Conservation (phyloP, 30 jellyfish, hydroid and myxozoan genomes). For the Chironex yamaguchii region DNA sequence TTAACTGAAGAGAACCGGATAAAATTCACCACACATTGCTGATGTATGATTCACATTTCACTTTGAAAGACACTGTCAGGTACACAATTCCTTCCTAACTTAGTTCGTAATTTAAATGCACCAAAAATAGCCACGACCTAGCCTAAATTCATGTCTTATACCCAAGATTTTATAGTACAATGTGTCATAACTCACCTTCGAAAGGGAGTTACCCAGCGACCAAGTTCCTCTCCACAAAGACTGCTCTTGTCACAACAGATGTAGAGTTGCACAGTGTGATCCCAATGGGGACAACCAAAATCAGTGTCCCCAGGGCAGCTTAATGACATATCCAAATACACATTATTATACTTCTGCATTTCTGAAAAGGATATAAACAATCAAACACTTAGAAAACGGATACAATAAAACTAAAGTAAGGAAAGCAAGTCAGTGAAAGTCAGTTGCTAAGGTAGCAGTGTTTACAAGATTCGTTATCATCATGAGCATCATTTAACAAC, state of each 20-base stretch:
- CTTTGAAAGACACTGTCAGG: too few relatives aligned
- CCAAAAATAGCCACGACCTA: too few relatives aligned
- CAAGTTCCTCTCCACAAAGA: constrained; percentile 88
- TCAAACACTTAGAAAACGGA: background rate
- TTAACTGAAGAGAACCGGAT: too few relatives aligned
- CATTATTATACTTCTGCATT: constrained; percentile 76
- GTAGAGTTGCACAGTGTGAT: constrained; percentile 93
- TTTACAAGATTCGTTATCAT: background rate
- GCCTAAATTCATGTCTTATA: background rate
- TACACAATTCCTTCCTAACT: too few relatives aligned
- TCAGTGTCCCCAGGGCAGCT: constrained; percentile 96
- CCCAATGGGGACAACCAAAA: constrained; percentile 97
- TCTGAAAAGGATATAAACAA: constrained; percentile 15
- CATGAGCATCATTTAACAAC: background rate
- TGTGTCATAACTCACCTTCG: constrained; percentile 74
- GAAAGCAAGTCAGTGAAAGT: background rate
- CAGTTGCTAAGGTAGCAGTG: background rate
- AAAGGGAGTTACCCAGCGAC: constrained; percentile 96
- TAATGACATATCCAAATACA: constrained; percentile 86
- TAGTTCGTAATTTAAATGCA: too few relatives aligned
- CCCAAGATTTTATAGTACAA: background rate
- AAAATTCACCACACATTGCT: too few relatives aligned
- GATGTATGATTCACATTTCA: too few relatives aligned
- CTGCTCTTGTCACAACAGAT: constrained; percentile 77
- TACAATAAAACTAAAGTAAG: background rate